phyloP scores from a whole-genome alignment of 1,140 invertebrate genomes.

The Sitobion miscanthi region DNA sequence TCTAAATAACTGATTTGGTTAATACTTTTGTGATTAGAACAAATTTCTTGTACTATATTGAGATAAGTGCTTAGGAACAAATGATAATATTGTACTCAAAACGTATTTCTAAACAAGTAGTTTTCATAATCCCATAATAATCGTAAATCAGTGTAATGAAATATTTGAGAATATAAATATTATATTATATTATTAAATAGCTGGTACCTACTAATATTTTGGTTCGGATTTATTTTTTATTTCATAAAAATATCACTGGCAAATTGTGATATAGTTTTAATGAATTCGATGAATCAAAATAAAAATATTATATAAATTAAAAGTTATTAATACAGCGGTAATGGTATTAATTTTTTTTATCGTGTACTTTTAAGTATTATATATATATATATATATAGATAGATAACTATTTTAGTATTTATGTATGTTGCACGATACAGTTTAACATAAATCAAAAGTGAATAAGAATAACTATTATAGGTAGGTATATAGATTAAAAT shows the following conservation, averaged over 20 bases:
- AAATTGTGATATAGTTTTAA: background rate
- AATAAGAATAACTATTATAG: background rate
- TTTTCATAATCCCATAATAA: background rate
- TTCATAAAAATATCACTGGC: too few species aligned
- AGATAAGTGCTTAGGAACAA: background rate
- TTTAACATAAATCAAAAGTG: background rate
- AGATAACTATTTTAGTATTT: background rate
- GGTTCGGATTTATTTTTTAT: too few species aligned
- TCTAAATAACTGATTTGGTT: background rate
- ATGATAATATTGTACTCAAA: background rate
- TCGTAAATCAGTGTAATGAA: background rate
- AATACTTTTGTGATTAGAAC: background rate
- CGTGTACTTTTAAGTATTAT: background rate
- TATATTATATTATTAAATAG: too few species aligned
- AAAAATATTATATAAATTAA: background rate
- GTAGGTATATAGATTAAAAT: too few species aligned
- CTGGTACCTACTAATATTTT: too few species aligned
- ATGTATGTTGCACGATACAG: background rate
- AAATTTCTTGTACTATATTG: background rate
- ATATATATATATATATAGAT: background rate
- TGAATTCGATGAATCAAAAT: background rate
- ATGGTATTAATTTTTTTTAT: background rate
- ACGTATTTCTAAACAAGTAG: background rate
- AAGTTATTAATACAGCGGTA: background rate
- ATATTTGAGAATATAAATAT: background rate